Base-by-base conservation (phyloP, 2,888 invertebrate species). In the Drosophila atripex region DNA sequence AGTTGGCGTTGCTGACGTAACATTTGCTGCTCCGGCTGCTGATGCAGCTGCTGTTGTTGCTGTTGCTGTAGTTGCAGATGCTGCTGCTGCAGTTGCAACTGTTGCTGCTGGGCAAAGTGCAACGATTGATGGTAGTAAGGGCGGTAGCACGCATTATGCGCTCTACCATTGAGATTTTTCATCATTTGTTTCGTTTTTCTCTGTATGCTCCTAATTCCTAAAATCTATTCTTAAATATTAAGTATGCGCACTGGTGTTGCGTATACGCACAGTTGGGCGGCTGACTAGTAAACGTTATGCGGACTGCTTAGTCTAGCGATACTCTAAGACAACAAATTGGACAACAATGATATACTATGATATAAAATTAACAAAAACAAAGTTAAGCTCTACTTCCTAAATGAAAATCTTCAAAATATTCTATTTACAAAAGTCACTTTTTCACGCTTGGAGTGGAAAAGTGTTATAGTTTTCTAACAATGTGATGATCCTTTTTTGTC, bases 91-190 rank as follows among this genome's bases (percentile, higher is more conserved):
- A 70, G 72, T 1, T 69, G 74, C 9, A 71, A 73, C 3, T 71
- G 75, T 6, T 75, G 72, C 2, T 71, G 77, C n/a, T 73, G 78
- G 8, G 66, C 66, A 49, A 55, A 78, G 43, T 87, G 85, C 63
- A 73, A 54, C 50, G 74, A 78, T 39, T 76, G 78, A 54, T 76
- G 86, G 56, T 82, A 78, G 49, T 88, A 83, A 39, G 88, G 83
- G 64, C 86, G 88, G 72, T 88, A 88, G 86, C 78, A 87, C 88
- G 85, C 86, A 71, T 76, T 76, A 77, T 88, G 89, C 86, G 88
- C 41, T 63, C 89, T 88, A 83, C 78, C 85, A 69, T 86, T 86
- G 16, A 82, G 60, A 82, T 85, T 86, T 85, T 86, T 87, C 85
- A 88, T 88, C 88, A 85, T 86, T 78, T 76, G 71, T 54, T 59